Conservation (phyloP, 1,140 invertebrate genomes). For the Ceratina calcarata region DNA sequence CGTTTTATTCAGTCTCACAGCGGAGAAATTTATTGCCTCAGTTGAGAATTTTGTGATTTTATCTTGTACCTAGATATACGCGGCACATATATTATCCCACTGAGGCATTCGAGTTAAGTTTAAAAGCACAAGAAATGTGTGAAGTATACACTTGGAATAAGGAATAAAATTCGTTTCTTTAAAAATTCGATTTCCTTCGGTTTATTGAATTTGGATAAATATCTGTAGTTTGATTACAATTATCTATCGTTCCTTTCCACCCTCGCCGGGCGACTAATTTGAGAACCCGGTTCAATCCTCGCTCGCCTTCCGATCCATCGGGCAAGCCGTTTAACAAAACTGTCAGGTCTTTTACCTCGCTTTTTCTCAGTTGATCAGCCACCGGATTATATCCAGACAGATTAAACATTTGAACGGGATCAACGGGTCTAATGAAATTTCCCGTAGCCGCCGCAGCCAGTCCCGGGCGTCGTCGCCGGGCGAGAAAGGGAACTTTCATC, state of each 20-base stretch:
- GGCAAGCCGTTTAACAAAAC: slow-evolving; percentile 23
- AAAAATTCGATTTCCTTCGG: too few species aligned
- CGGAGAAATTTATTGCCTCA: not conserved
- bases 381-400: slow-evolving; percentile 46
- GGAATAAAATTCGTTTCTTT: too few species aligned
- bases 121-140: too few species aligned
- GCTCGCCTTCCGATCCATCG: not conserved
- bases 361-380: slow-evolving; percentile 15
- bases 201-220: too few species aligned
- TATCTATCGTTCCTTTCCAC: too few species aligned
- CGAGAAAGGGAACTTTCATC: slow-evolving; percentile 18
- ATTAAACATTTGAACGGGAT: slow-evolving; percentile 49
- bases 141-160: too few species aligned
- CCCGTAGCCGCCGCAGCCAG: not conserved
- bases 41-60: not conserved
- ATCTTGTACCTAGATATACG: not conserved
- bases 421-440: slow-evolving; percentile 44
- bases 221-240: not conserved
- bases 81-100: too few species aligned
- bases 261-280: not conserved
- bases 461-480: not conserved
- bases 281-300: not conserved
- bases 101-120: too few species aligned
- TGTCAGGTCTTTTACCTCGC: not conserved
- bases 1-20: too few species aligned